Evolutionary conservation across 2,113 vertebrate genomes (phyloP).

Genomic region (Atherinomorus stipes): DNA sequence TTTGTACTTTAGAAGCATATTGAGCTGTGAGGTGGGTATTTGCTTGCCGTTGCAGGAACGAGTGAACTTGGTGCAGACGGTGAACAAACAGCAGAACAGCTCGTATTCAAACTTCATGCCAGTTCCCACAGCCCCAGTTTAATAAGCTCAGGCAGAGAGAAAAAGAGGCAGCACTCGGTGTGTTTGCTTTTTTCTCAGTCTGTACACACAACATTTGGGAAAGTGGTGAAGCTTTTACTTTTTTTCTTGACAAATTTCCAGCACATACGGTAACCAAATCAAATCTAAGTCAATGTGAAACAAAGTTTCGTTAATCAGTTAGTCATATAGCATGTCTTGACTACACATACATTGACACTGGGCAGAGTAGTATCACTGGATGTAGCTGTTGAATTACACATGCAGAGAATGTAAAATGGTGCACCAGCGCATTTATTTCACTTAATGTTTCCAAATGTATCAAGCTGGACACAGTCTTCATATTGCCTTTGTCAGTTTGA

Average conservation of each 20-base stretch:
- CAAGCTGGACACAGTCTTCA: no score
- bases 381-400: no score
- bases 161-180: conserved; percentile 17
- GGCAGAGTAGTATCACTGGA: no score
- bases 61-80: conserved; percentile 39
- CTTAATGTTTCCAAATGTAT: no score
- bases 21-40: conserved; percentile 50
- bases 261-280: not conserved
- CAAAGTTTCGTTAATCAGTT: not conserved
- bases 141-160: conserved; percentile 38
- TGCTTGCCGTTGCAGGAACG: conserved; percentile 32
- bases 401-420: not conserved
- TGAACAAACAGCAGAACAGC: conserved; percentile 50
- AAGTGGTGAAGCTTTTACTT: not conserved
- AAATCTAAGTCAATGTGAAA: not conserved
- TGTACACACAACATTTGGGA: not conserved
- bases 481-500: no score
- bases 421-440: not conserved
- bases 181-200: conserved; percentile 4
- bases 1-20: conserved; percentile 33
- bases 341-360: not conserved
- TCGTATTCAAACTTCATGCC: conserved; percentile 32
- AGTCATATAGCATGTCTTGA: not conserved
- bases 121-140: conserved; percentile 45
- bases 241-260: not conserved